Evolutionary conservation across 2,888 invertebrate genomes (phyloP), one percentile per base, ranked within the genome.

Genomic region (Crepidodera aurea): DNA sequence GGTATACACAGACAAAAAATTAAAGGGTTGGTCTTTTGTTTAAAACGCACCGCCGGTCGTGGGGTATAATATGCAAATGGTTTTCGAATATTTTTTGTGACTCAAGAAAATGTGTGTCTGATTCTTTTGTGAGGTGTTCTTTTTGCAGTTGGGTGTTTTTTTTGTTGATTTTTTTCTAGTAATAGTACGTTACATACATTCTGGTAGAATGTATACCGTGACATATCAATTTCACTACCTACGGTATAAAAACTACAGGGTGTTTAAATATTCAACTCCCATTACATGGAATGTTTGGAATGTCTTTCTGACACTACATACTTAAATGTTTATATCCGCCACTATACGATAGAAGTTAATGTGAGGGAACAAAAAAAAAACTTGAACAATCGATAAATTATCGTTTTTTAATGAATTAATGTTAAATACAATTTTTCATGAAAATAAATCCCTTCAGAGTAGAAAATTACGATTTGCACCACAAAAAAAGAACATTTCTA

Each of bases 11-110:
- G 53, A 51, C 55, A 61, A 63, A 62, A 65, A 66, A 65, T 66
- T 55, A 66, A 60, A 66, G 66, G 66, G 66, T 66, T 60, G 60
- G 2, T 40, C 58, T 65, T 63, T 65, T 67, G 67, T 67, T 59
- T 67, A 63, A 65, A 15, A 62, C 51, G 59, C 50, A 51, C 58
- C 62, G 55, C 44, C 63, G 63, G 63, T 66, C 66, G 57, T 60
- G 57, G 61, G 56, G 59, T 60, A 60, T 61, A n/a, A 51, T 48
- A 66, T 66, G 66, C 66, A 66, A 66, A 66, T 66, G 48, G 44
- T 50, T 56, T 18, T 42, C 32, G 8, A 34, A 6, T 46, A 13
- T 56, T 57, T 57, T 66, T 64, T 64, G 42, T 53, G 48, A 59
- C 22, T 42, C 10, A 40, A 42, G 50, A 59, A 50, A 56, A 53